Conservation (phyloP, 2,797 vertebrate genomes). For the Bucorvus abyssinicus region DNA sequence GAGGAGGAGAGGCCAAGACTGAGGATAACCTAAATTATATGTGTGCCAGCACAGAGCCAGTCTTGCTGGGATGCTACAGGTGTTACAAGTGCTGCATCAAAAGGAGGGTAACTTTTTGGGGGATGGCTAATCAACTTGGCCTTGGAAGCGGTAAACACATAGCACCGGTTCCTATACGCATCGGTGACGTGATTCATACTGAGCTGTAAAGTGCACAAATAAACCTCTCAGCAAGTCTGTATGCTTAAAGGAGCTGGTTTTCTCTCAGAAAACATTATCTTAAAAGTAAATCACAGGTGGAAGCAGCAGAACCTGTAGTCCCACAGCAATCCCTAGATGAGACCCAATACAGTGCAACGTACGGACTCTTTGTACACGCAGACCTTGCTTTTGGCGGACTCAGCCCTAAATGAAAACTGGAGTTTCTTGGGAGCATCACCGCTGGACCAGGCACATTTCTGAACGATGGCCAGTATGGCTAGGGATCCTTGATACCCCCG, state of each 20-base stretch:
- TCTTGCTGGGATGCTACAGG: not conserved
- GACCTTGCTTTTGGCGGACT: not conserved
- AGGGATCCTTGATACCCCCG: not conserved
- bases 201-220: not conserved
- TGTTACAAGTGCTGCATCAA: not conserved
- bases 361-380: not conserved
- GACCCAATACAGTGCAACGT: not conserved
- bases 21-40: not conserved
- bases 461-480: not conserved
- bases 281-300: not conserved
- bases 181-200: not conserved
- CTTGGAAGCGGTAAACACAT: not conserved
- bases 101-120: not conserved
- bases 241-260: not conserved
- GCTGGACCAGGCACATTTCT: not conserved
- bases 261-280: not conserved
- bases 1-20: not conserved
- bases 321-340: not conserved
- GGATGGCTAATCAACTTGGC: not conserved
- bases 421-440: not conserved
- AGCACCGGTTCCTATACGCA: not conserved
- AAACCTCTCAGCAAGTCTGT: not conserved
- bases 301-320: not conserved
- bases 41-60: not conserved
- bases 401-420: not conserved